These are phyloP conservation scores for Solenopsis fugax DNA, from an alignment of 1,140 invertebrate species.

Conservation along the genomic window DNA sequence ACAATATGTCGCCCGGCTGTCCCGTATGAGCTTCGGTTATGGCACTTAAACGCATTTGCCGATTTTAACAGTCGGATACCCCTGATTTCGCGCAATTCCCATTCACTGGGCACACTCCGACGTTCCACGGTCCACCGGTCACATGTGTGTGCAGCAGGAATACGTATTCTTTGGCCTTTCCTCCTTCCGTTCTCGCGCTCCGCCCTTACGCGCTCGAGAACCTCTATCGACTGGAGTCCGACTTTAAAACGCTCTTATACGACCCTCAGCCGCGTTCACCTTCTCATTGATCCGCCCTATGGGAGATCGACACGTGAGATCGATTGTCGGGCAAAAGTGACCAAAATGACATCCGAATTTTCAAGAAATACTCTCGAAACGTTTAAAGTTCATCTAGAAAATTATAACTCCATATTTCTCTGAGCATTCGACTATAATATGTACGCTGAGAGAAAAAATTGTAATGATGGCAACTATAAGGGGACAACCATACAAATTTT, in stretches of 20 bases:
- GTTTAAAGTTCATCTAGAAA: not conserved
- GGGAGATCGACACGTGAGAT: not conserved
- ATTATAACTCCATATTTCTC: not conserved
- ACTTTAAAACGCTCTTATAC: conserved; percentile 67
- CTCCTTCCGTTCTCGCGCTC: conserved; percentile 33
- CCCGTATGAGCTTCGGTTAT: conserved; percentile 50
- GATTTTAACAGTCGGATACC: conserved; percentile 71
- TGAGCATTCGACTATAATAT: not conserved
- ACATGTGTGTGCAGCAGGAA: conserved; percentile 48
- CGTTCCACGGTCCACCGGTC: conserved; percentile 65
- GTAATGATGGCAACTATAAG: too few species aligned
- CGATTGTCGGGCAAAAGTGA: not conserved
- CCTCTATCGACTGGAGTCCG: conserved; percentile 76
- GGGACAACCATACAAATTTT: too few species aligned
- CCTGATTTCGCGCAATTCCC: conserved; percentile 79
- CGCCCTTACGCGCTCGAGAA: conserved; percentile 70
- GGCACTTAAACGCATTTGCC: conserved; percentile 75
- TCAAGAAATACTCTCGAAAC: not conserved
- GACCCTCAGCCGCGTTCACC: not conserved
- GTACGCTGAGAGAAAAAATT: too few species aligned
- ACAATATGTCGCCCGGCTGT: conserved; percentile 41
- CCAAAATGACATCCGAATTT: not conserved
- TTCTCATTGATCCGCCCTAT: conserved; percentile 4
- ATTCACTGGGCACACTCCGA: conserved; percentile 74
- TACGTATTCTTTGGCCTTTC: conserved; percentile 41